Evolutionary conservation across 2,113 vertebrate genomes (phyloP), one percentile per base, ranked within the genome.

Genomic region (Hippocampus barbouri): DNA sequence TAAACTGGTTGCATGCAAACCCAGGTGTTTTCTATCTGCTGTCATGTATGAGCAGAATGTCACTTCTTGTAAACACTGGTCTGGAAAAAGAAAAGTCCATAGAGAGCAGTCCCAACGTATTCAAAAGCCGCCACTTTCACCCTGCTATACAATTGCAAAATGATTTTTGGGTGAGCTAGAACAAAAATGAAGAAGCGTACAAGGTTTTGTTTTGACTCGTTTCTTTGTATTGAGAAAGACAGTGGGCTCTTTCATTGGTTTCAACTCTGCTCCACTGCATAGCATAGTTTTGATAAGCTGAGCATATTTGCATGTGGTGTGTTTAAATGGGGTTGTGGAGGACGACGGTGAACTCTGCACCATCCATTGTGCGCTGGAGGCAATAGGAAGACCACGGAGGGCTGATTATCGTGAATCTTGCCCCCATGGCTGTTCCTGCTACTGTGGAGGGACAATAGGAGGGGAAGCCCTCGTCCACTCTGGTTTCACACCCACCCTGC

Each of bases 401-500:
- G 85, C 86, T 61, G 81, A 91, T 90, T 89, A 85, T 85, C 88
- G 74, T 84, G 81, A 90, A 86, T 87, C 81, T 54, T 76, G 76
- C 75, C 83, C 79, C 71, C n/a, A 56, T 27, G 69, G 82, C 82
- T 81, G 79, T 87, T 89, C 85, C 88, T 89, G 89, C 61, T 82
- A 78, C 65, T 62, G 14, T 70, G 47, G 43, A 75, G 72, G 71
- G 70, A 92, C 89, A 92, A 92, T 91, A 70, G 77, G 71, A 75
- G 78, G 73, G 72, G 73, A 78, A 88, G 71, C 65, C 71, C 68
- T 71, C 75, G 74, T 80, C 78, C 69, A 83, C 89, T 71, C 85
- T 81, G 74, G 82, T 85, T 89, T 88, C 87, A 89, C 85, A 84
- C 79, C 75, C 74, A 5, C 79, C 61, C 63, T 49, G 65, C 74